These are phyloP conservation scores for Eurystomus gularis DNA, from an alignment of 2,113 vertebrate species.

Conservation along the genomic window DNA sequence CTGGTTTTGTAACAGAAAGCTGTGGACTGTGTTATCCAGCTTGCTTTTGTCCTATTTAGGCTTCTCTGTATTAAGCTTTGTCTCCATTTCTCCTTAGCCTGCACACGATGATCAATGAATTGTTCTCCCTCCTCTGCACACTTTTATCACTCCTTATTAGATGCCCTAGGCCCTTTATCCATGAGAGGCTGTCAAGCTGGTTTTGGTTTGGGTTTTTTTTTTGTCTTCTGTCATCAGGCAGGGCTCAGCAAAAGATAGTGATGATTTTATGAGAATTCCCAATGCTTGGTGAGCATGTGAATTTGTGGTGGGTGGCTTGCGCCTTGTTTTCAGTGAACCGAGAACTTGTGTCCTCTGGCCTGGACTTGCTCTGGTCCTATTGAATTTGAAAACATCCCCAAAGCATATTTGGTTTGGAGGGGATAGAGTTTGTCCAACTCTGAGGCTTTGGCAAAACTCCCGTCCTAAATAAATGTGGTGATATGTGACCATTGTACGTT, in stretches of 20 bases:
- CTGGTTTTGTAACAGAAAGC: background rate
- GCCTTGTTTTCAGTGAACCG: background rate
- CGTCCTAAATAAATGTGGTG: background rate
- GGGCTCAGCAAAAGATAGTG: background rate
- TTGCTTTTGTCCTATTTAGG: background rate
- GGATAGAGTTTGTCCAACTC: background rate
- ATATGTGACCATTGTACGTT: background rate
- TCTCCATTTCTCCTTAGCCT: background rate
- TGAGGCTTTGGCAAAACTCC: background rate
- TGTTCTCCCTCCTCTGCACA: background rate
- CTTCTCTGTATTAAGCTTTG: background rate
- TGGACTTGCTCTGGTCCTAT: background rate
- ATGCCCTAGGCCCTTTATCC: background rate
- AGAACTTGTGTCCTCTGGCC: background rate
- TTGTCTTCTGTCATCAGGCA: background rate
- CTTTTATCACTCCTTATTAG: background rate
- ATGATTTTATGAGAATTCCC: constrained; percentile 22
- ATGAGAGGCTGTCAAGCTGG: background rate
- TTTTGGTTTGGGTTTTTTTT: background rate
- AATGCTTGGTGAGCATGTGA: background rate
- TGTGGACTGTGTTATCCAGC: background rate
- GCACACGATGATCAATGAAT: background rate
- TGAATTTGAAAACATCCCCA: background rate
- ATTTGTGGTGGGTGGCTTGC: background rate
- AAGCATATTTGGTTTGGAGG: background rate